Evolutionary conservation across 2,888 invertebrate genomes (phyloP).

Genomic region (Hydrotaea diabolus): DNA sequence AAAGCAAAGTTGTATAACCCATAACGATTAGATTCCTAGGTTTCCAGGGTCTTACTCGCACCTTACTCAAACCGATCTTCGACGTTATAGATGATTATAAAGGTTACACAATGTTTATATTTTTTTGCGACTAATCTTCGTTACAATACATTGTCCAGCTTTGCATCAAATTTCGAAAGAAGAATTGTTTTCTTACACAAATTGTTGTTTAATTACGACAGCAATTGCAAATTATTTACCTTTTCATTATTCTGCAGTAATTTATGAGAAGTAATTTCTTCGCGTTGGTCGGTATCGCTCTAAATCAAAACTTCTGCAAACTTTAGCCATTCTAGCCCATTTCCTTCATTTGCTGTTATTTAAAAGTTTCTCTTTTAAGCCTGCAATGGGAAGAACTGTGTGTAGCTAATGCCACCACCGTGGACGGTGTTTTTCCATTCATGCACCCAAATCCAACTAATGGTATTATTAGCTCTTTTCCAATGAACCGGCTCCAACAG

Average conservation of each 20-base stretch:
- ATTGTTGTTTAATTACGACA: not conserved
- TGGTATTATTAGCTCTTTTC: constrained; percentile 40
- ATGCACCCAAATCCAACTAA: not conserved
- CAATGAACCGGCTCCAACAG: not conserved
- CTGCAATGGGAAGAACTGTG: not conserved
- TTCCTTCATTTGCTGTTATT: constrained; percentile 2
- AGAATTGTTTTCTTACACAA: too few species aligned
- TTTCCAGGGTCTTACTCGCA: too few species aligned
- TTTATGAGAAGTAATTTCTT: constrained; percentile 7
- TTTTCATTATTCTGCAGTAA: not conserved
- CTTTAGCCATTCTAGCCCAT: not conserved
- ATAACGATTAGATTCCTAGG: too few species aligned
- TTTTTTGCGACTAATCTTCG: too few species aligned
- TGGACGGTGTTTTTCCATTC: constrained; percentile 20
- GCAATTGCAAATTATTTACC: not conserved
- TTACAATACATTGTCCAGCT: too few species aligned
- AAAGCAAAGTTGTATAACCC: too few species aligned
- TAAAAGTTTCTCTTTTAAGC: constrained; percentile 15
- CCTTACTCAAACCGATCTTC: too few species aligned
- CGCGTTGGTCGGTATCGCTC: not conserved
- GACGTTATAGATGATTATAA: too few species aligned
- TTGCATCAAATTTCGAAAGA: too few species aligned
- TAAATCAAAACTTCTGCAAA: constrained; percentile 21
- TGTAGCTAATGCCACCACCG: not conserved
- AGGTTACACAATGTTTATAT: too few species aligned